Evolutionary conservation across 2,888 invertebrate genomes (phyloP).

Genomic region (Protonemura montana): DNA sequence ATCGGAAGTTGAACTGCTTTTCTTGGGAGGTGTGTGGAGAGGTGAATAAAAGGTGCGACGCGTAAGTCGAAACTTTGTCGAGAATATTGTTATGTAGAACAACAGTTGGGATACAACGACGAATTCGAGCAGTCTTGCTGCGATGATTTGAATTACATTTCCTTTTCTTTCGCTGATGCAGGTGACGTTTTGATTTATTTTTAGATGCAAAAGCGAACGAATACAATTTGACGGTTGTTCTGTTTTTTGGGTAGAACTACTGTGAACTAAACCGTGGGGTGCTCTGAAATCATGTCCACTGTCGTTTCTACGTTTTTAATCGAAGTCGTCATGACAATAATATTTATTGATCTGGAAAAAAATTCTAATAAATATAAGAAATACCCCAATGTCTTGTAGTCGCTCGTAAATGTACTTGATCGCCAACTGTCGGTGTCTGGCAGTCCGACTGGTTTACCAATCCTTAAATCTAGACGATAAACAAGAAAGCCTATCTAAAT

Average conservation of each 20-base stretch:
- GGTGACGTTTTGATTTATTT: background rate
- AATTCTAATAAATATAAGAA: background rate
- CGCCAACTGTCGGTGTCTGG: background rate
- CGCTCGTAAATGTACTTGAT: background rate
- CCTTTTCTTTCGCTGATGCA: background rate
- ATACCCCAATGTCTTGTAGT: background rate
- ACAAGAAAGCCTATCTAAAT: conserved; percentile 28
- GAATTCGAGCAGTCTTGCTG: conserved; percentile 7
- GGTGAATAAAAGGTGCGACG: conserved; percentile 7
- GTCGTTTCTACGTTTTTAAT: background rate
- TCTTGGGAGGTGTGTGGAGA: background rate
- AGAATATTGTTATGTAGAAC: conserved; percentile 25
- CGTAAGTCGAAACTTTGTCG: conserved; percentile 37
- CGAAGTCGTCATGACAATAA: background rate
- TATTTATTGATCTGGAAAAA: background rate
- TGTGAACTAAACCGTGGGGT: background rate
- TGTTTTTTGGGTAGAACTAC: background rate
- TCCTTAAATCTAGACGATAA: conserved; percentile 20
- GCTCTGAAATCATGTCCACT: background rate
- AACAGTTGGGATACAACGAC: conserved; percentile 13
- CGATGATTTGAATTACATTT: conserved; percentile 7
- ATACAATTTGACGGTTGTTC: background rate
- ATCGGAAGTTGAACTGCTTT: conserved; percentile 7
- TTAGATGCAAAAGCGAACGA: background rate
- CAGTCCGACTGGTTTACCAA: background rate